Evolutionary conservation across 2,113 vertebrate genomes (phyloP), one percentile per base, ranked within the genome.

Genomic region (Colius striatus): DNA sequence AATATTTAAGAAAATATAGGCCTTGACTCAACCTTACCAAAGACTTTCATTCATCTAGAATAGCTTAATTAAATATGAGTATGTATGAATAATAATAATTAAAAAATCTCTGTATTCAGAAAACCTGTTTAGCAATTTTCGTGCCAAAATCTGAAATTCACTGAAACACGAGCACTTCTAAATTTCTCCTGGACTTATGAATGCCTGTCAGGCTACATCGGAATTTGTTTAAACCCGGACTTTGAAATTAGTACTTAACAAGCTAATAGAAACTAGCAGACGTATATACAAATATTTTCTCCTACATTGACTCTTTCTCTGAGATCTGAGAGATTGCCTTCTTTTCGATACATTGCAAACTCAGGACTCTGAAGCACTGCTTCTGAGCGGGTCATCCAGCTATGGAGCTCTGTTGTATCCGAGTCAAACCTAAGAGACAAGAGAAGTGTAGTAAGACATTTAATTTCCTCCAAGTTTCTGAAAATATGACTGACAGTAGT

Each of bases 341-440:
- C 99, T 76, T 99, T 99, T 26, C 99, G 98, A 21, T 98, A 98
- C 83, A 98, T 54, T 13, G 99, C 98, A 93, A 99, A 99, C 95
- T 99, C 99, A 0, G 99, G 98, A 95, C 98, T 99, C 96, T 99
- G 99, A 32, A 99, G 97, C 93, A 98, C 98, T 43, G 99, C 99
- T 98, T 99, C 99, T 11, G 99, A 99, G 7, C 99, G 98, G 30
- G 99, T 99, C 98, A 99, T 99, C 98, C 99, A 99, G 89, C 99
- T 99, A 95, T 99, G 99, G 60, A 99, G 98, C 98, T 99, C 99
- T 27, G 99, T 99, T 92, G 98, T 99, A 90, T 99, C 99, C 4
- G 98, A 98, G 87, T 99, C 99, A 97, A 99, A 99, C 97, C 99
- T 99, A 96, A 57, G 68, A 74, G 23, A 93, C 62, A 89, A 89